phyloP scores from a whole-genome alignment of 2,888 invertebrate genomes.

The Rhagium mordax region DNA sequence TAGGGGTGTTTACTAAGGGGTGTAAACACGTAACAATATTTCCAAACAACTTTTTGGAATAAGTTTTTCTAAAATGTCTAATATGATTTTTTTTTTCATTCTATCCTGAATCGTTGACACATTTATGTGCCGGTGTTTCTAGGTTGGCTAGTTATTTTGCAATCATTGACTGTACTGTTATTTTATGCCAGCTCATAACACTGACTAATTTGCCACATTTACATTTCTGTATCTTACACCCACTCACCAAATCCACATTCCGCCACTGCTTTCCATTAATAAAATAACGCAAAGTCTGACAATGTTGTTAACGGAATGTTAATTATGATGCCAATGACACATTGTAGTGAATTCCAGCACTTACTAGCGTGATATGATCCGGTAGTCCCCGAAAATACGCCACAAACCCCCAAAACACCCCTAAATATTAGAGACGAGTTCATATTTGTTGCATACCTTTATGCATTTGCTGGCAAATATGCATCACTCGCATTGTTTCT shows the following conservation, averaged over 20 bases:
- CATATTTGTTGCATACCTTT: slow-evolving; percentile 66
- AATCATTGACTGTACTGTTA: background rate
- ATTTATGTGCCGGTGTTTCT: no score
- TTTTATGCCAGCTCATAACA: background rate
- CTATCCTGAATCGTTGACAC: no score
- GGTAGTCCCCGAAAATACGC: slow-evolving; percentile 57
- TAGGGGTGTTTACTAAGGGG: no score
- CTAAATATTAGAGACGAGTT: slow-evolving; percentile 64
- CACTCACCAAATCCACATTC: background rate
- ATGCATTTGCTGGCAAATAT: slow-evolving; percentile 65
- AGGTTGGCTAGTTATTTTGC: no score
- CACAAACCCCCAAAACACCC: slow-evolving; percentile 59
- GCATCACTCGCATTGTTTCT: slow-evolving; percentile 61
- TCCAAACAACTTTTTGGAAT: no score
- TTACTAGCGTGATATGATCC: slow-evolving; percentile 62
- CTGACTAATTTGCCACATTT: background rate
- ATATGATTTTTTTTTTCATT: no score
- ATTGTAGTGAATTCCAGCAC: slow-evolving; percentile 65
- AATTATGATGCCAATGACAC: slow-evolving; percentile 68
- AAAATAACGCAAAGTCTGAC: slow-evolving; percentile 61
- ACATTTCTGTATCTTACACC: background rate
- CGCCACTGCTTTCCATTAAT: slow-evolving; percentile 34
- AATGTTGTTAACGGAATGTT: slow-evolving; percentile 65
- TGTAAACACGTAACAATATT: no score
- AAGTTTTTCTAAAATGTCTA: no score